Evolutionary conservation across 1,140 invertebrate genomes (phyloP).

Genomic region (Aradophagus sp.): DNA sequence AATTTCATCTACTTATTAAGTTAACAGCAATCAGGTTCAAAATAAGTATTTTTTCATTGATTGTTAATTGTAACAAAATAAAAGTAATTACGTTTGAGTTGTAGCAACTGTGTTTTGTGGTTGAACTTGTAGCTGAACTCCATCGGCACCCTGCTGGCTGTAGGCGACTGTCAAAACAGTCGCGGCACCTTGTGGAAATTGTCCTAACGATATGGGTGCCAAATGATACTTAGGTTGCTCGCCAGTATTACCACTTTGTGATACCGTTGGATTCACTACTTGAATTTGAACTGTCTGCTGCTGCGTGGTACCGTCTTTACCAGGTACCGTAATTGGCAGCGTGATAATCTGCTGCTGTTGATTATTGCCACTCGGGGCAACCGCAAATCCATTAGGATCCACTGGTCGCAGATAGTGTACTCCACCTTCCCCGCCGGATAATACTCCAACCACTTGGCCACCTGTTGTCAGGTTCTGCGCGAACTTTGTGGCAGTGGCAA

Average conservation of each 20-base stretch:
- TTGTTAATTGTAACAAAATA: slow-evolving; percentile 1
- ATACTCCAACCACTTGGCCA: slow-evolving; percentile 76
- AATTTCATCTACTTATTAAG: too few species aligned
- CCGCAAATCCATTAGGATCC: slow-evolving; percentile 78
- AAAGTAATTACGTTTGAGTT: slow-evolving; percentile 70
- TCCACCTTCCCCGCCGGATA: slow-evolving; percentile 80
- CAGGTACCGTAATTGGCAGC: slow-evolving; percentile 83
- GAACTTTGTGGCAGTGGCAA: slow-evolving; percentile 78
- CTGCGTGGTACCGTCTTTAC: slow-evolving; percentile 81
- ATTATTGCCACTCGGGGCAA: slow-evolving; percentile 69
- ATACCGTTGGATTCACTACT: slow-evolving; percentile 79
- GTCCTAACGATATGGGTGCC: slow-evolving; percentile 78
- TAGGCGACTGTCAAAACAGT: slow-evolving; percentile 84
- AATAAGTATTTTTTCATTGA: too few species aligned
- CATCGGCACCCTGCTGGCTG: slow-evolving; percentile 76
- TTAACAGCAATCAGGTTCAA: too few species aligned
- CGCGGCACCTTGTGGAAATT: slow-evolving; percentile 76
- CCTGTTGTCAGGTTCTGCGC: slow-evolving; percentile 78
- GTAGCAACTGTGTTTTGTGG: slow-evolving; percentile 74
- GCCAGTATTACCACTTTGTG: slow-evolving; percentile 71
- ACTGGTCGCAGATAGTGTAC: slow-evolving; percentile 84
- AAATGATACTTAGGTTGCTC: slow-evolving; percentile 82
- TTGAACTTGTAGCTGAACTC: slow-evolving; percentile 76
- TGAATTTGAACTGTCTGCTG: slow-evolving; percentile 86
- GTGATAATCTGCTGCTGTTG: slow-evolving; percentile 81